Conservation (phyloP, 2,113 vertebrate genomes). For the Anhinga anhinga region DNA sequence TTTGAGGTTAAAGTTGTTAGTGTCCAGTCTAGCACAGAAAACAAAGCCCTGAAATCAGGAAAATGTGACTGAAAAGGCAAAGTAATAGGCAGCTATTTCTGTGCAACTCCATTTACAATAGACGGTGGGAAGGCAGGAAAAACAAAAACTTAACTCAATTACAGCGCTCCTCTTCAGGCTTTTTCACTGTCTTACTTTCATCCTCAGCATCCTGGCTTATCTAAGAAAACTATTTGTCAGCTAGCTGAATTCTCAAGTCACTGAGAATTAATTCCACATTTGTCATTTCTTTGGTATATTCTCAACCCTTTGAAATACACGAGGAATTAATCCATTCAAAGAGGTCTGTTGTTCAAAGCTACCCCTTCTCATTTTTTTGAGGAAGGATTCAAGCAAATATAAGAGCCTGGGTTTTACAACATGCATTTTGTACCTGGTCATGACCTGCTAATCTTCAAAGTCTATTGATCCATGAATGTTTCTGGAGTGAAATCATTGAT, state of each 20-base stretch:
- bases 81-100: background rate
- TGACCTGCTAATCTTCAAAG: conserved; percentile 49
- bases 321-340: conserved; percentile 49
- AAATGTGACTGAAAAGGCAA: background rate
- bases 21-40: background rate
- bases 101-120: background rate
- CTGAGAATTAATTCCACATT: conserved; percentile 53
- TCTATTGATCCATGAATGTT: conserved; percentile 27
- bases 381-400: conserved; percentile 16
- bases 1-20: background rate
- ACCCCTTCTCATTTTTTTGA: conserved; percentile 8
- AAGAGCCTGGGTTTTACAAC: conserved; percentile 51
- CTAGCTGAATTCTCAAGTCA: conserved; percentile 19
- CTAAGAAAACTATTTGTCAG: conserved; percentile 30
- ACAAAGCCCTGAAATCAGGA: background rate
- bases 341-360: conserved; percentile 37
- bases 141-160: background rate
- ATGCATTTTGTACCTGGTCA: conserved; percentile 44
- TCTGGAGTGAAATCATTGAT: conserved; percentile 22
- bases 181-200: background rate
- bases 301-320: conserved; percentile 36
- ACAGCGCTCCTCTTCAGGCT: background rate
- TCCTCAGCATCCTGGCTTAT: background rate
- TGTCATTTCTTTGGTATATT: background rate
- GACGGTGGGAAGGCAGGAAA: background rate